Base-by-base conservation (phyloP, 2,888 invertebrate species). In the Drosophila meridionalis region DNA sequence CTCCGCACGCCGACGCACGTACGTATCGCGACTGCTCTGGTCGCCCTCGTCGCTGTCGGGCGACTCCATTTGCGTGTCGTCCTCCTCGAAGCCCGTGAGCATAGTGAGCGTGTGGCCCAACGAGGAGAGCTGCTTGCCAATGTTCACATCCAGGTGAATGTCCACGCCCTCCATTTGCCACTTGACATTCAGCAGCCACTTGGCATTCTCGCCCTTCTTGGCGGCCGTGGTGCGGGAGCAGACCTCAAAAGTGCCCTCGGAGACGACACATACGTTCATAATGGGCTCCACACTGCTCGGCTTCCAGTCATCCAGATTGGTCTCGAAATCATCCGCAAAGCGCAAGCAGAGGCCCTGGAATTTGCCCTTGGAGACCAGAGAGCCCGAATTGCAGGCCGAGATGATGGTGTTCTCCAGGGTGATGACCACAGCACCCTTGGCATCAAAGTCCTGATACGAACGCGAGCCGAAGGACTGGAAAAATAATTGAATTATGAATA, bases 131-230 rank as follows among this genome's bases (percentile, higher is more conserved):
- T 99, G 97, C 92, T 99, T 98, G 61, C 99, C 99, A 50, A 99
- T 98, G 92, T 97, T 98, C 0, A 98, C 97, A 93, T 99, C 99
- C 65, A 99, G 94, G 92, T 99, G 98, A 78, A 99, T 98, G 91
- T 99, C 99, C 9, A 99, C 98, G 58, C 99, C 99, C 93, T 99
- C 98, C 99, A 99, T 99, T 94, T 99, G 97, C 98, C 99, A 99
- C 78, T 98, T 97, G 1, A 99, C 98, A 93, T 99, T 99, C 68
- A 99, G 94, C 90, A 99, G 96, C 99, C 99, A 99, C 92, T 99
- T 99, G 4, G 99, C 99, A 93, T 99, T 98, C 92, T 97, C 97
- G 95, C 92, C 69, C 73, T 96, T 96, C 92, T 97, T 97, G 42
- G 97, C 96, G 9, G 98, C 97, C 61, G 97, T 96, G 0, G 99